Base-by-base conservation (phyloP, 2,888 invertebrate genomes). In the Dusona sp. region DNA sequence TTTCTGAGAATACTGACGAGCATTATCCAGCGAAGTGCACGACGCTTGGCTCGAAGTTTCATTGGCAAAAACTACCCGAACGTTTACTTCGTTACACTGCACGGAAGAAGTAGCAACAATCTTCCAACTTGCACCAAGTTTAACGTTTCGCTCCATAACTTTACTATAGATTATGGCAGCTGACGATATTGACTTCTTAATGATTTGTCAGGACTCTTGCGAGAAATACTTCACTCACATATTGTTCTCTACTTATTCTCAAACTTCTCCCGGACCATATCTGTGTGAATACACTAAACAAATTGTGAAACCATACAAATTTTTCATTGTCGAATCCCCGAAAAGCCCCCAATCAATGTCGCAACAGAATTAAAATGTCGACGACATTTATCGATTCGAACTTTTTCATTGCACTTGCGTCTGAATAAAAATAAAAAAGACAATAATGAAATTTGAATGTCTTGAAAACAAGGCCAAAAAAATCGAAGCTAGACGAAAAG, bases 121-220 rank as follows among this genome's bases (percentile, higher is more conserved):
- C 85, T 70, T 65, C 48, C 70, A 16, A 64, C 38, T 54, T 61
- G n/a, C 13, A 13, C 38, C 42, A n/a, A 75, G 65, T 85, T 83
- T 61, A 38, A 38, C 75, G 36, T 36, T 75, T 75, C 79, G 68
- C 72, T 77, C 25, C 36, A 22, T 38, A 83, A 86, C 73, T 86
- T 83, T 83, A 78, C 72, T 79, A 79, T 77, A 85, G 33, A 83
- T 86, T 38, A 38, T 38, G 38, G 9, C 38, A 38, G 38, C 38
- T 7, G 9, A 7, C 6, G 6, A 38, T 38, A 38, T 38, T 38
- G 9, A 38, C 38, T 38, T 6, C 38, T 38, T 38, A 38, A 38
- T 4, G 38, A 38, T 38, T 38, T 6, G 38, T 38, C 38, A 38
- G 38, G 9, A 9, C 38, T 38, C 38, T 38, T 38, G 9, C 38